Conservation (phyloP, 2,888 invertebrate species). For the Formica aserva region DNA sequence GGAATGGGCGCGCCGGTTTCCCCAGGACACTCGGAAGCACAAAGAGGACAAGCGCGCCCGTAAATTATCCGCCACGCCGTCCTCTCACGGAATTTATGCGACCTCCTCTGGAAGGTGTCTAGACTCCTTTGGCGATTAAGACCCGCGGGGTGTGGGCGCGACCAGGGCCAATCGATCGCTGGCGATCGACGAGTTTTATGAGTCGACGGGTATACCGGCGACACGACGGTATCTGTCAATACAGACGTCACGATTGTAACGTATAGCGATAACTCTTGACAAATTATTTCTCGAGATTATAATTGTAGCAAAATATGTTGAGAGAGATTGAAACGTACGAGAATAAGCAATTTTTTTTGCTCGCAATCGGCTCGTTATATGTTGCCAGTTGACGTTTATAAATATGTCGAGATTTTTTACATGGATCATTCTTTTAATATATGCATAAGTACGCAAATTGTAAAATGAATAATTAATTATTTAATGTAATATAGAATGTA, state of each 20-base stretch:
- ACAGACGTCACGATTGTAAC: not conserved
- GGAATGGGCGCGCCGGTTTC: conserved; percentile 63
- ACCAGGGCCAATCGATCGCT: conserved; percentile 42
- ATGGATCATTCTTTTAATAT: not conserved
- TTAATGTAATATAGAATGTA: not conserved
- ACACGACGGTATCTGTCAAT: not conserved
- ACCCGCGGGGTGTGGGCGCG: conserved; percentile 30
- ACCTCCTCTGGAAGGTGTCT: conserved; percentile 51
- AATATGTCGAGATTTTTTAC: conserved; percentile 1
- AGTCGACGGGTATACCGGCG: not conserved
- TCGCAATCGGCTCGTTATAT: not conserved
- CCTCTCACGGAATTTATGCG: conserved; percentile 65
- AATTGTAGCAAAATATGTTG: not conserved
- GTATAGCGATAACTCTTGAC: not conserved
- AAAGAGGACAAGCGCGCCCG: conserved; percentile 69
- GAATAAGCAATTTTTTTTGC: not conserved
- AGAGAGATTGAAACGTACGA: not conserved
- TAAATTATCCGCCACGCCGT: conserved; percentile 68
- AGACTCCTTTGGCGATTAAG: conserved; percentile 51
- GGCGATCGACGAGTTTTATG: conserved; percentile 29
- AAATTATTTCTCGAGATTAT: not conserved
- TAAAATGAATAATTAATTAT: not conserved
- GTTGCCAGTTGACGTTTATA: not conserved
- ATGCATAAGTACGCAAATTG: not conserved
- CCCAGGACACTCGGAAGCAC: conserved; percentile 72